Evolutionary conservation across 2,113 vertebrate species (phyloP).

Genomic region (Nothobranchius kuhntae): DNA sequence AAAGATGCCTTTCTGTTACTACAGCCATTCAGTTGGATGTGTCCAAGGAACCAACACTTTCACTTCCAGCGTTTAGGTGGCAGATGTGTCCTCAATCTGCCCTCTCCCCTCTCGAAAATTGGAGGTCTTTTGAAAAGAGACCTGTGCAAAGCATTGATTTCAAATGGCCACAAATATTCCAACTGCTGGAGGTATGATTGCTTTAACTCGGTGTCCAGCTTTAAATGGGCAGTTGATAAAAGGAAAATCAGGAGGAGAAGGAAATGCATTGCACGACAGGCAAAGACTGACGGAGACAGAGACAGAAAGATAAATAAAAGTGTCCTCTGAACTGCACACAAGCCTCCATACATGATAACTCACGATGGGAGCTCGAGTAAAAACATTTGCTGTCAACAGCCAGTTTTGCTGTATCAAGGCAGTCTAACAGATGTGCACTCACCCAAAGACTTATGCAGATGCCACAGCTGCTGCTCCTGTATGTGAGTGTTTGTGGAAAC

Average conservation of each 20-base stretch:
- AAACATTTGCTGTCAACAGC: constrained; percentile 70
- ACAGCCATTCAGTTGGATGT: constrained; percentile 7
- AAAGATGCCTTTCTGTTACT: no score
- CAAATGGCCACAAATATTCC: constrained; percentile 47
- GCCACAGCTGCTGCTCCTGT: constrained; percentile 50
- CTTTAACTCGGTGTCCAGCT: constrained; percentile 52
- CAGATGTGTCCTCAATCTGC: constrained; percentile 41
- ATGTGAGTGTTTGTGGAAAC: constrained; percentile 17
- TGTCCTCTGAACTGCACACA: constrained; percentile 18
- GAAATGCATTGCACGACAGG: constrained; percentile 25
- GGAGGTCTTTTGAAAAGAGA: constrained; percentile 23
- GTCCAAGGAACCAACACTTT: constrained; percentile 26
- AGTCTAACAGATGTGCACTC: constrained; percentile 71
- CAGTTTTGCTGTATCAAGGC: constrained; percentile 56
- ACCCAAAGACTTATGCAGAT: constrained; percentile 68
- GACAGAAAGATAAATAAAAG: constrained; percentile 33
- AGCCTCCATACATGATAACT: constrained; percentile 58
- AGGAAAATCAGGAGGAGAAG: constrained; percentile 20
- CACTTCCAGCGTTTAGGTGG: neutral
- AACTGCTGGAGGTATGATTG: constrained; percentile 48
- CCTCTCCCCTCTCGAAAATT: constrained; percentile 30
- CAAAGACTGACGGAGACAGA: constrained; percentile 9
- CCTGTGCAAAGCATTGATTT: constrained; percentile 47
- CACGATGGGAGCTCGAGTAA: constrained; percentile 52
- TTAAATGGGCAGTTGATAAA: constrained; percentile 14